phyloP scores from a whole-genome alignment of 2,113 vertebrate species.

The Amphilophus citrinellus region DNA sequence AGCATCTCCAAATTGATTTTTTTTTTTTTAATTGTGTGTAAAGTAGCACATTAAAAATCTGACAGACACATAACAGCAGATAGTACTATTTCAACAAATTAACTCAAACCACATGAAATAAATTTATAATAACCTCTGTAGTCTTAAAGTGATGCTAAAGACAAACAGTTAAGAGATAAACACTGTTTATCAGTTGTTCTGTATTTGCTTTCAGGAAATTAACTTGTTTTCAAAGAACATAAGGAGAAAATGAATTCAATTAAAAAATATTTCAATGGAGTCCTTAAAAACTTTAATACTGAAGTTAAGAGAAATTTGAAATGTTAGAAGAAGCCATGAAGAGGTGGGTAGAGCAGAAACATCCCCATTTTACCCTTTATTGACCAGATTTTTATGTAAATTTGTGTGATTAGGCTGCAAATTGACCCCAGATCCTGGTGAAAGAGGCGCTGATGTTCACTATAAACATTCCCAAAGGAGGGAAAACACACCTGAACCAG shows the following conservation, averaged over 20 bases:
- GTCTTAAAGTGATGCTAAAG: background rate
- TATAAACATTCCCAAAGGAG: constrained; percentile 37
- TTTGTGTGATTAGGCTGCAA: background rate
- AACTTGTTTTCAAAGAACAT: background rate
- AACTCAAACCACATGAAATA: background rate
- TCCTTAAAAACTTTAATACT: background rate
- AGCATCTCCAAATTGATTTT: background rate
- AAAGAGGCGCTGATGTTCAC: constrained; percentile 7
- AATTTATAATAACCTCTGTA: background rate
- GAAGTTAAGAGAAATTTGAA: background rate
- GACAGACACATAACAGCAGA: background rate
- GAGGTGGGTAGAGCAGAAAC: background rate
- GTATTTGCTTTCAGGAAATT: background rate
- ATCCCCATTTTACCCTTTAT: background rate
- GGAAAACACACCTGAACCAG: constrained; percentile 55
- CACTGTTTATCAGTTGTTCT: background rate
- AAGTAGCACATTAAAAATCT: background rate
- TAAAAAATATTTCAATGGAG: fast-evolving
- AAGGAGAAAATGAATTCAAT: background rate
- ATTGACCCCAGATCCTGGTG: constrained; percentile 18
- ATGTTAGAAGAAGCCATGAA: background rate
- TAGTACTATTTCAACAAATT: background rate
- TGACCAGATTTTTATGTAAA: background rate
- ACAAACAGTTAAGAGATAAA: background rate
- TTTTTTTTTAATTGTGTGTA: background rate